phyloP scores from a whole-genome alignment of 2,888 invertebrate species.

The Norana najaformis region DNA sequence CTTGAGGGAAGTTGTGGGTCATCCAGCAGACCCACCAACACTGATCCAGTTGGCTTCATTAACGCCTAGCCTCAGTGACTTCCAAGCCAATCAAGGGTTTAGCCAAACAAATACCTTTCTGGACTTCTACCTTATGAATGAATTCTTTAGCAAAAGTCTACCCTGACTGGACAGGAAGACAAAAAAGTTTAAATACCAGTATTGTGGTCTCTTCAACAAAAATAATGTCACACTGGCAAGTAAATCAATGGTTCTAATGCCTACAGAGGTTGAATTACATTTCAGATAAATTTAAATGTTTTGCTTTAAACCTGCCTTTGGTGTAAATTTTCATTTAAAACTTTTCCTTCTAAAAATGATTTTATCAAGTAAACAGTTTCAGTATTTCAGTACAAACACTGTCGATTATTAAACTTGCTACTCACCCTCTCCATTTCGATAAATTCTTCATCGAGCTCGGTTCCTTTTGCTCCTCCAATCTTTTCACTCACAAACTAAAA shows the following conservation, averaged over 20 bases:
- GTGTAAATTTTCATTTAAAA: too few relatives aligned
- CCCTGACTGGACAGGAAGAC: background rate
- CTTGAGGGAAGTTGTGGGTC: too few relatives aligned
- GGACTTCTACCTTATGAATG: background rate
- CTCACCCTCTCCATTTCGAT: conserved; percentile 98
- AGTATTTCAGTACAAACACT: background rate
- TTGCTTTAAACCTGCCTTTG: too few relatives aligned
- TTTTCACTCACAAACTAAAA: conserved; percentile 97
- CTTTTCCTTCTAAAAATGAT: too few relatives aligned
- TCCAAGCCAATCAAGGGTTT: background rate
- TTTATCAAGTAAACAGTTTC: too few relatives aligned
- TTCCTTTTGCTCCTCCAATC: conserved; percentile 99
- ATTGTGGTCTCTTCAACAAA: background rate
- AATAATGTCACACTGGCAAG: background rate
- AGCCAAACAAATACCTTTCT: background rate
- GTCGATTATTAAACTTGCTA: background rate
- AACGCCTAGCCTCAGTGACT: background rate
- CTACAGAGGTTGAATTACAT: background rate
- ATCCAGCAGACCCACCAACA: too few relatives aligned
- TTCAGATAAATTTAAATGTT: background rate
- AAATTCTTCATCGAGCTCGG: conserved; percentile 96
- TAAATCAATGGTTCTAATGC: background rate
- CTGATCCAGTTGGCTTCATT: too few relatives aligned
- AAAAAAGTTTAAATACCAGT: background rate
- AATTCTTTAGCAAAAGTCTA: background rate